phyloP scores from a whole-genome alignment of 2,888 invertebrate genomes.

The Lycaena phlaeas region DNA sequence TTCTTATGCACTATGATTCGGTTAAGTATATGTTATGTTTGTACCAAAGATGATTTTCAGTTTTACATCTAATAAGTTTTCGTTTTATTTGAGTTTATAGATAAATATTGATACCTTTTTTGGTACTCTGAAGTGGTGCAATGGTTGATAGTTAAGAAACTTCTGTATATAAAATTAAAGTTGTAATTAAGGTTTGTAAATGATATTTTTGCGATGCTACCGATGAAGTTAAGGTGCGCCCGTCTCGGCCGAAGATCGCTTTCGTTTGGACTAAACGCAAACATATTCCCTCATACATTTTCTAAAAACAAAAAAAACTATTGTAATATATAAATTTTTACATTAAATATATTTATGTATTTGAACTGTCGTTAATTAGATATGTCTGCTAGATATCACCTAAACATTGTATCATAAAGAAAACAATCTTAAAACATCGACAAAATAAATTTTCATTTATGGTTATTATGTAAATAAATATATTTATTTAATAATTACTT shows the following conservation, averaged over 20 bases:
- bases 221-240: background rate
- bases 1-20: conserved; percentile 41
- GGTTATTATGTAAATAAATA: conserved; percentile 70
- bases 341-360: conserved; percentile 58
- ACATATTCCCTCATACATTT: background rate
- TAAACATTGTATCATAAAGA: conserved; percentile 33
- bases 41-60: conserved; percentile 68
- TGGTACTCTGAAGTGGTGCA: conserved; percentile 59
- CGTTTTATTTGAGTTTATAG: conserved; percentile 17
- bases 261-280: background rate
- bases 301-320: conserved; percentile 6
- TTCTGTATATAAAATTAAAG: conserved; percentile 37
- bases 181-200: conserved; percentile 35
- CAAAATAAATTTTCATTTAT: conserved; percentile 53
- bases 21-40: conserved; percentile 37
- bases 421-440: conserved; percentile 53
- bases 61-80: conserved; percentile 38
- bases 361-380: conserved; percentile 27
- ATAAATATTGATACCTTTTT: conserved; percentile 35
- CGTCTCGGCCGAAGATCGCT: background rate
- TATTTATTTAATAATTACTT: conserved; percentile 67
- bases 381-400: conserved; percentile 22
- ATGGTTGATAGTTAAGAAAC: conserved; percentile 47
- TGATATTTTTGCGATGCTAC: conserved; percentile 32
- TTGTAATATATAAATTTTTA: conserved; percentile 45